Base-by-base conservation (phyloP, 92 coral and sea anemone species). In the Pocillopora meandrina region DNA sequence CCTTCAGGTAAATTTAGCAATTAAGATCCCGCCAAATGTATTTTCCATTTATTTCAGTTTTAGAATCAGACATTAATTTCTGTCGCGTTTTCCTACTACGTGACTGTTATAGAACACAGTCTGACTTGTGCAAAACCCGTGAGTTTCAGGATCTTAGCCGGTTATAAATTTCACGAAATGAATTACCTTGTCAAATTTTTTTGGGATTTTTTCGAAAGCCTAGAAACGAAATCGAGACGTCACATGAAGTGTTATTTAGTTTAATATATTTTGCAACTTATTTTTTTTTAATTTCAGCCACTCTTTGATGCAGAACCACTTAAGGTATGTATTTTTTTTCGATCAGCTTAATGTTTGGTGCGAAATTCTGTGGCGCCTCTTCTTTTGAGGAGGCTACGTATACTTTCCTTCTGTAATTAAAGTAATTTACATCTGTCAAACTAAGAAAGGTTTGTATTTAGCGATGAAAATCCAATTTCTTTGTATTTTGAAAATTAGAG, bases 221-320 rank as follows among this genome's bases (percentile, higher is more conserved):
- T 63, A 78, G 82, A 78, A 78, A 78, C 82, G 57, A 60, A n/a
- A 35, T 35, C 18, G 56, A 33, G 56, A 9, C 35, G 21, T 17
- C 56, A 11, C 19, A 12, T 65, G 9, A 42, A 42, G 52, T 42
- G 8, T 42, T 42, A 7, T 42, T 42, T 42, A 42, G 52, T 42
- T 42, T 42, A 42, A 3, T 20, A 18, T 80, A 49, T 18, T 36
- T 15, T 57, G 13, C 61, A 18, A 16, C 34, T 31, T 52, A 33
- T 77, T 21, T 61, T 33, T 75, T 79, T 82, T 72, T 12, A 17
- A 68, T 91, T 91, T 19, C 85, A 94, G 98, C 93, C 91, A 47
- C 83, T 94, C 10, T 94, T 94, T 75, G 90, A 87, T 62, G 94
- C 91, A 49, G 93, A 94, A 61, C 98, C 98, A 1, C 77, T 87